Base-by-base conservation (phyloP, 2,888 invertebrate species). In the Synergus japonicus region DNA sequence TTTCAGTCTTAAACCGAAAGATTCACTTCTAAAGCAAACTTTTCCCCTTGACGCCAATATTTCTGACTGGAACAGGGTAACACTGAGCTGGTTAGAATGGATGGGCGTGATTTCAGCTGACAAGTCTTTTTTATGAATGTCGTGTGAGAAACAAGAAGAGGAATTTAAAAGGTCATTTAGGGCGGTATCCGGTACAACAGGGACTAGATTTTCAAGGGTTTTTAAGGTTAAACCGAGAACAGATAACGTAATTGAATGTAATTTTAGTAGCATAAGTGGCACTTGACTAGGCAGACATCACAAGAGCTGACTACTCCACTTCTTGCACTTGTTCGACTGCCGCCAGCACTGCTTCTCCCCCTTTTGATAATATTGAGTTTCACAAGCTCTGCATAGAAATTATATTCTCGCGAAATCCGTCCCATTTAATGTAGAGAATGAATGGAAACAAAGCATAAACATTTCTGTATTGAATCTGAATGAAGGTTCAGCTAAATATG, bases 201-300 rank as follows among this genome's bases (percentile, higher is more conserved):
- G 83, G 79, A 86, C 81, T 76, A 85, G 85, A 84, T 87, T 88
- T 84, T 89, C 88, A 86, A 90, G 90, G 84, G 89, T 88, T 90
- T 90, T 88, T 88, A 86, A 87, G 89, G 89, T 88, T 88, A 89
- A 90, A 88, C 89, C 88, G 86, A 87, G 88, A 86, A 85, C 86
- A 90, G 91, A 90, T 90, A 90, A 90, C 88, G 87, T 89, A 89
- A 91, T 90, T 90, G 91, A 91, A 90, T 90, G 90, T 92, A 91
- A 92, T 92, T 92, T 92, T 92, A 92, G 92, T 91, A 90, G 90
- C 90, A 91, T 90, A 91, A 92, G 92, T 92, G 91, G 86, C 88
- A 90, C 92, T 92, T 88, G 92, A 92, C 87, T 83, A 82, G 86
- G 90, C 91, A 92, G 92, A 92, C 92, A 92, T 92, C 91, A 91